Conservation (phyloP, 2,797 vertebrate species). For the Xiphophorus birchmanni region DNA sequence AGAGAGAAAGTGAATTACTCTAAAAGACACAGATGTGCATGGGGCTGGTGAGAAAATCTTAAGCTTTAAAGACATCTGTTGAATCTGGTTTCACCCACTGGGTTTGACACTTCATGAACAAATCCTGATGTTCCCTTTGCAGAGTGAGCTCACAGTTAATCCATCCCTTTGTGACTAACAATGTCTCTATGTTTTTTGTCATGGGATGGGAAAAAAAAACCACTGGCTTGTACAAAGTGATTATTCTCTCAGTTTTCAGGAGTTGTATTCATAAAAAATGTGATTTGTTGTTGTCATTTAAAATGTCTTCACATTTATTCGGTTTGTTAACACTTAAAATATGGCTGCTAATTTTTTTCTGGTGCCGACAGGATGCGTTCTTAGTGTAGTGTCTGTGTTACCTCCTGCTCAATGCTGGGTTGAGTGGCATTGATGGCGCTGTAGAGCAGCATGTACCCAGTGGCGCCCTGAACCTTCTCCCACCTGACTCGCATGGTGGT, state of each 20-base stretch:
- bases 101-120: conserved; percentile 63
- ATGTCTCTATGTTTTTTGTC: conserved; percentile 49
- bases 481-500: conserved; percentile 93
- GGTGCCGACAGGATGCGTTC: background rate
- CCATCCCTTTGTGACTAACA: conserved; percentile 53
- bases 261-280: background rate
- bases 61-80: conserved; percentile 49
- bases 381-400: conserved; percentile 55
- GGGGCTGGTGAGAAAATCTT: conserved; percentile 23
- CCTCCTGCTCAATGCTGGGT: conserved; percentile 86
- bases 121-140: conserved; percentile 60
- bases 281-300: background rate
- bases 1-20: conserved; percentile 24
- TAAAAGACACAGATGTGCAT: conserved; percentile 30
- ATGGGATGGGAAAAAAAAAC: conserved; percentile 23
- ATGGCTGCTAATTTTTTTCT: conserved; percentile 11
- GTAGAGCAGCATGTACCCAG: conserved; percentile 90
- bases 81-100: conserved; percentile 47
- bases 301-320: background rate
- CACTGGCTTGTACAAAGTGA: conserved; percentile 52
- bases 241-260: conserved; percentile 21
- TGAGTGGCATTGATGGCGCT: conserved; percentile 86
- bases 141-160: conserved; percentile 63
- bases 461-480: conserved; percentile 85
- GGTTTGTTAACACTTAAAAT: conserved; percentile 15